A percentile compares a stretch with the other conserved stretches of the same genome.
These are phyloP conservation scores for Dinoponera quadriceps DNA, from an alignment of 1,140 invertebrate species.

Conservation along the genomic window DNA sequence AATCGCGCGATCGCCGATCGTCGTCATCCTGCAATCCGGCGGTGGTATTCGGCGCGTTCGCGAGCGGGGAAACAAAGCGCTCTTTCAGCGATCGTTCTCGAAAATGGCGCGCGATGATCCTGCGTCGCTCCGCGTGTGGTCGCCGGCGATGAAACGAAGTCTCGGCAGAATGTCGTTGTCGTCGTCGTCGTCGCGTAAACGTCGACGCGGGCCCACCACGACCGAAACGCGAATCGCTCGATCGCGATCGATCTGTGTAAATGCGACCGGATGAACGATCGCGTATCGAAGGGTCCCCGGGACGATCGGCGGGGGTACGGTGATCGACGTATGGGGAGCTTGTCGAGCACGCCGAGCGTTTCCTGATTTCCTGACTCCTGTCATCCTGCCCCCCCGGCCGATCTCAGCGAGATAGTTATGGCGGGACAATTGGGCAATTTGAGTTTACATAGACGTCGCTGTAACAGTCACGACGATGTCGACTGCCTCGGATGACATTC, in stretches of 20 bases:
- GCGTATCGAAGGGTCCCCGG: slow-evolving; percentile 23
- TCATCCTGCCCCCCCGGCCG: slow-evolving; percentile 27
- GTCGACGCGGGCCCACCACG: slow-evolving; percentile 4
- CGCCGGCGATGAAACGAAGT: slow-evolving; percentile 56
- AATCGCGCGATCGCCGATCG: slow-evolving; percentile 1
- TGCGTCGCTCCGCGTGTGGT: slow-evolving; percentile 64
- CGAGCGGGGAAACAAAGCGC: slow-evolving; percentile 60
- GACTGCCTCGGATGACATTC: slow-evolving; percentile 15
- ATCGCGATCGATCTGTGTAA: slow-evolving; percentile 39
- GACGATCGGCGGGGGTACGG: neutral
- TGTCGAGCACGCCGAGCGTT: slow-evolving; percentile 45
- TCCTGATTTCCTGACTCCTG: slow-evolving; percentile 55
- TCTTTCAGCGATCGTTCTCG: slow-evolving; percentile 56
- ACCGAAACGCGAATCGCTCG: slow-evolving; percentile 30
- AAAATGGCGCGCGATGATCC: slow-evolving; percentile 44
- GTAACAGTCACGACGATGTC: neutral
- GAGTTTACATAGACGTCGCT: slow-evolving; percentile 42
- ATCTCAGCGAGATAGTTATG: slow-evolving; percentile 46
- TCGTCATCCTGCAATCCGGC: slow-evolving; percentile 15
- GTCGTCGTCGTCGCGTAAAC: slow-evolving; percentile 18
- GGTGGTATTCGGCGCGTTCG: neutral
- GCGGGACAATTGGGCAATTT: slow-evolving; percentile 56
- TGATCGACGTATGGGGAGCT: slow-evolving; percentile 24
- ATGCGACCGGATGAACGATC: neutral
- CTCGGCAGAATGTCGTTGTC: slow-evolving; percentile 57